Evolutionary conservation across 2,113 vertebrate species (phyloP), one percentile per base, ranked within the genome.

Genomic region (Petrocephalus zakoni): DNA sequence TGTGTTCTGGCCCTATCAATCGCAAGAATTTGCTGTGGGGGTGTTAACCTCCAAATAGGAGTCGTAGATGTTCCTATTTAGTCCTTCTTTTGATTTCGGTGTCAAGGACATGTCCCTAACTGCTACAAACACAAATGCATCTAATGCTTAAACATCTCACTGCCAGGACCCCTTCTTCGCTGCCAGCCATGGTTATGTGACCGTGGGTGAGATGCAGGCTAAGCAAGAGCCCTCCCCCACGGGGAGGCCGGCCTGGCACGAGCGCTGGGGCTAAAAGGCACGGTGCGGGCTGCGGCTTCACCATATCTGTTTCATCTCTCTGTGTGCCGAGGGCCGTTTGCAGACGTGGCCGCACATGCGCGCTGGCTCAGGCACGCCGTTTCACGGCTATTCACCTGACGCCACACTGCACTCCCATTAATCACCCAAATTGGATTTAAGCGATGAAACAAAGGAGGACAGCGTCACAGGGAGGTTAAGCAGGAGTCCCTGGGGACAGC

Each of bases 391-490:
- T 61, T 64, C 46, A 75, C 87, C 51, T 55, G 34, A 22, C 51
- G 34, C 51, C 19, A 8, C 22, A 29, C 51, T 68, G 25, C 29
- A 5, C 53, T 11, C n/a, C 37, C 78, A 89, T 91, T 92, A 91
- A 90, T 93, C 93, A 92, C 91, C 89, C 84, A 34, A 93, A 95
- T 96, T 91, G 90, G 93, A 95, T 95, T 95, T 92, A 93, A 94
- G 92, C 89, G 83, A 88, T 93, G 90, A 89, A 93, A 91, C 92
- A 93, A 88, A 88, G 88, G 89, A 81, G 89, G 21, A 92, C 91
- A 19, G 75, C 92, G 94, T 93, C 92, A 92, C 89, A 92, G 92
- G 92, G 92, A 93, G 92, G 94, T 94, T 94, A 91, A 91, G 85
- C 83, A 42, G 87, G 89, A 72, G 87, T 95, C 95, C 94, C 95